phyloP scores from a whole-genome alignment of 1,140 invertebrate species.

The Apis florea region DNA sequence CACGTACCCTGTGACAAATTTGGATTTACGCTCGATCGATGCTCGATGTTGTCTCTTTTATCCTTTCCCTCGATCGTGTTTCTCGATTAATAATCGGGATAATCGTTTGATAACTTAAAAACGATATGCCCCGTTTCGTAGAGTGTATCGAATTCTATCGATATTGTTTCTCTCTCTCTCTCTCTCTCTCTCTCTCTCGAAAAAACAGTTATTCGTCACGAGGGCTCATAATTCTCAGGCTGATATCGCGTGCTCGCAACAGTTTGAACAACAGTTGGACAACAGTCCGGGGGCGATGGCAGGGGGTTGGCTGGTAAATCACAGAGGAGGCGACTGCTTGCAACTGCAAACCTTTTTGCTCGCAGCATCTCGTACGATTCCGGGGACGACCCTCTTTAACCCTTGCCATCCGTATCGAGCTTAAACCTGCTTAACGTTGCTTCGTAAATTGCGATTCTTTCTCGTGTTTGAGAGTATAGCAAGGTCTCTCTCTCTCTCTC shows the following conservation, averaged over 20 bases:
- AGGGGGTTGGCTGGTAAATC: constrained; percentile 49
- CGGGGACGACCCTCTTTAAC: constrained; percentile 48
- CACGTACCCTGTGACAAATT: constrained; percentile 7
- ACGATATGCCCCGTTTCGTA: too few species aligned
- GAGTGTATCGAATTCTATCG: too few species aligned
- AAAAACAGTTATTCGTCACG: constrained; percentile 40
- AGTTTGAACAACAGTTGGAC: constrained; percentile 57
- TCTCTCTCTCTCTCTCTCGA: not conserved
- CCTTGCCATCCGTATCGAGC: constrained; percentile 69
- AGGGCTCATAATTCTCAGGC: constrained; percentile 49
- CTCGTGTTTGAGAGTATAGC: not conserved
- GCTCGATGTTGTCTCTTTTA: not conserved
- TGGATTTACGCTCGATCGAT: not conserved
- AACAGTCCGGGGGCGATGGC: constrained; percentile 41
- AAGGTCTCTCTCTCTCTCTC: too few species aligned
- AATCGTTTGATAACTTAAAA: not conserved
- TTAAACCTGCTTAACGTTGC: constrained; percentile 73
- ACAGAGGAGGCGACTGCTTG: constrained; percentile 33
- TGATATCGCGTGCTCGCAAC: constrained; percentile 43
- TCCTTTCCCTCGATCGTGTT: too few species aligned
- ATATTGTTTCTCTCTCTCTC: not conserved
- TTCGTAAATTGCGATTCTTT: constrained; percentile 72
- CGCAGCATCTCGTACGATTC: constrained; percentile 52
- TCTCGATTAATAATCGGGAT: too few species aligned
- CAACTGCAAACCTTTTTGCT: constrained; percentile 41